These are phyloP conservation scores for Eutrigla gurnardus DNA, from an alignment of 2,797 vertebrate genomes.

Conservation along the genomic window DNA sequence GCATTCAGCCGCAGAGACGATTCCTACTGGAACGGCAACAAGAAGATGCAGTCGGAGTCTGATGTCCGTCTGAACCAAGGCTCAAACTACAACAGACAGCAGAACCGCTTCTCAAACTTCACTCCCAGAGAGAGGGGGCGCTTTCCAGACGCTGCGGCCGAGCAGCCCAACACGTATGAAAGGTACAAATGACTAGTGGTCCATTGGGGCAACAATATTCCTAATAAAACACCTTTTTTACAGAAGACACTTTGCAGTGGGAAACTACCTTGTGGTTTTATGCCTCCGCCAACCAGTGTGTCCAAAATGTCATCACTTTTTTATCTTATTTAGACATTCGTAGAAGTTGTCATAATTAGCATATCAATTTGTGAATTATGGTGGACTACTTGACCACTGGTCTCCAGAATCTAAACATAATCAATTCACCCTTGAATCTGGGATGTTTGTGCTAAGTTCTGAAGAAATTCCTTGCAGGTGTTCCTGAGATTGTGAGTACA, in stretches of 20 bases:
- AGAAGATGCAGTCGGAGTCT: slow-evolving; percentile 92
- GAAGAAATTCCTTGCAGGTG: too few relatives aligned
- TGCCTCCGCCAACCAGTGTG: background rate
- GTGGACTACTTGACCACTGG: too few relatives aligned
- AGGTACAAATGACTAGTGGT: slow-evolving; percentile 78
- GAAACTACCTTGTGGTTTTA: background rate
- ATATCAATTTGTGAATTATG: too few relatives aligned
- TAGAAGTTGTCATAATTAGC: too few relatives aligned
- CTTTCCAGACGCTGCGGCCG: slow-evolving; percentile 88
- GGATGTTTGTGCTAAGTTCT: too few relatives aligned
- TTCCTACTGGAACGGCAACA: slow-evolving; percentile 93
- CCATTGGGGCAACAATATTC: background rate
- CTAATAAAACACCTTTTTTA: background rate
- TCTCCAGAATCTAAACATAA: too few relatives aligned
- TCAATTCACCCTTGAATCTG: too few relatives aligned
- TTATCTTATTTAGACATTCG: too few relatives aligned
- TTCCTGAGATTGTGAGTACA: too few relatives aligned
- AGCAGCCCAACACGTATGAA: slow-evolving; percentile 89
- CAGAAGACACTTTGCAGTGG: background rate
- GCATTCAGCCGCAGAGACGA: slow-evolving; percentile 89
- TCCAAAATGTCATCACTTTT: background rate
- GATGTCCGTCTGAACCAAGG: slow-evolving; percentile 91
- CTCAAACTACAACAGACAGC: slow-evolving; percentile 92
- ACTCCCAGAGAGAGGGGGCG: slow-evolving; percentile 90
- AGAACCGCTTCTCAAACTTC: slow-evolving; percentile 94